Base-by-base conservation (phyloP, 2,797 vertebrate genomes). In the Catostomus latipinnis region DNA sequence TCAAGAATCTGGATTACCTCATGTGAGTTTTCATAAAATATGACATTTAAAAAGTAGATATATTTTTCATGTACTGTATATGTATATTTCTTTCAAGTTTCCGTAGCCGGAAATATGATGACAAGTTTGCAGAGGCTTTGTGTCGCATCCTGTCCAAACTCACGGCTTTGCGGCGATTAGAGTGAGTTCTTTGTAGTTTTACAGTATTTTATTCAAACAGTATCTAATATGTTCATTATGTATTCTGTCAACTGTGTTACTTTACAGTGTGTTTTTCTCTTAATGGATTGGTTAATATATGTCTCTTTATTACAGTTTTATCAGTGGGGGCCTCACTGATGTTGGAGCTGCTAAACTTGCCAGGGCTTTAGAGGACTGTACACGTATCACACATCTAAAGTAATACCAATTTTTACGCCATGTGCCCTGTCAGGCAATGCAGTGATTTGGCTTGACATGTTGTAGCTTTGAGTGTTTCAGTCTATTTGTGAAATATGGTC, bases 111-210 rank as follows among this genome's bases (percentile, higher is more conserved):
- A 98, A 93, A 69, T 97, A 93, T 46, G 93, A 92, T 0, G 90
- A 97, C 34, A 91, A 86, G 76, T 97, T 98, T 89, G 96, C 95
- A 5, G 91, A 94, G 87, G 94, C 93, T 82, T 90, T 98, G 83
- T 91, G 95, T 5, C 90, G 84, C 71, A 87, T 85, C 81, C 83
- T 98, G 82, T 90, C 68, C 0, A 88, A 90, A 63, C 92, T 97
- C 83, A 68, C 52, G 78, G 87, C 1, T 52, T 90, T 98, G 87
- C 91, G 87, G 87, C 95, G 88, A 66, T 86, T 98, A 0, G 92
- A 94, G 96, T 98, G 90, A 93, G 95, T 89, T 45, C 68, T n/a
- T 46, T 46, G 6, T 46, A 5, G 6, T 8, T 45, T 54, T 6
- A 46, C 6, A 13, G 2, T 12, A 43, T 11, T 62, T 67, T 8